A percentile compares a stretch with the other conserved stretches of the same genome.
Evolutionary conservation across 2,797 vertebrate genomes (phyloP).

Genomic region (Melanotaenia parkinsoni): DNA sequence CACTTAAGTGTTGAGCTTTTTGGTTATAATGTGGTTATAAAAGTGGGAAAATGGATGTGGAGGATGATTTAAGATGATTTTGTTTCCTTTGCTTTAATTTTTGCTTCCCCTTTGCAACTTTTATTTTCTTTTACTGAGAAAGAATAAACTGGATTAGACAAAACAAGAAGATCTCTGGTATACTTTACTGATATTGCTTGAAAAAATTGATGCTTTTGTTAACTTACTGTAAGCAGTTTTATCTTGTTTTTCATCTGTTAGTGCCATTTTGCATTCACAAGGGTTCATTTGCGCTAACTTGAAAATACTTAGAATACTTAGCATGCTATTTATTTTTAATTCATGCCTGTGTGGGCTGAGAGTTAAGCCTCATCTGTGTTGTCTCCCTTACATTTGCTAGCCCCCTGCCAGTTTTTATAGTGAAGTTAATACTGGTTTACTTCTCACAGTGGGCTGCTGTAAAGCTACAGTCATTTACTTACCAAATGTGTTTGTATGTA

Average conservation of each 20-base stretch:
- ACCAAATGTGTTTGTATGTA: slow-evolving; percentile 36
- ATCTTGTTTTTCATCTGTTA: too few relatives aligned
- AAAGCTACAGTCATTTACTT: slow-evolving; percentile 54
- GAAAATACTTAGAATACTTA: neutral
- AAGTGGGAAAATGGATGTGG: slow-evolving; percentile 70
- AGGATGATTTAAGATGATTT: slow-evolving; percentile 70
- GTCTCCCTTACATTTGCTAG: slow-evolving; percentile 21
- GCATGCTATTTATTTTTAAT: slow-evolving; percentile 4
- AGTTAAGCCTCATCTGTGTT: slow-evolving; percentile 1
- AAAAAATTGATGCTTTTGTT: neutral
- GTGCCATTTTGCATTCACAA: neutral
- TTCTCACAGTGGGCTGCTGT: slow-evolving; percentile 46
- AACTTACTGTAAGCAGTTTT: neutral
- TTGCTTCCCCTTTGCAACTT: slow-evolving; percentile 60
- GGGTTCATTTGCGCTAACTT: neutral
- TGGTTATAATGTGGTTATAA: slow-evolving; percentile 76
- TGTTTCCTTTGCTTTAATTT: slow-evolving; percentile 73
- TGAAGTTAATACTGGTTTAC: slow-evolving; percentile 54
- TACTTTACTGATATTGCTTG: slow-evolving; percentile 36
- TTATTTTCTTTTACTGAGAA: slow-evolving; percentile 78
- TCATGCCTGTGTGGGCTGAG: neutral
- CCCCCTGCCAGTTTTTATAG: slow-evolving; percentile 39
- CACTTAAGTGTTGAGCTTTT: slow-evolving; percentile 74
- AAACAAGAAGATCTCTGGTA: slow-evolving; percentile 62
- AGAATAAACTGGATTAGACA: slow-evolving; percentile 86